Evolutionary conservation across 2,113 vertebrate genomes (phyloP).

Genomic region (Phasianus colchicus): DNA sequence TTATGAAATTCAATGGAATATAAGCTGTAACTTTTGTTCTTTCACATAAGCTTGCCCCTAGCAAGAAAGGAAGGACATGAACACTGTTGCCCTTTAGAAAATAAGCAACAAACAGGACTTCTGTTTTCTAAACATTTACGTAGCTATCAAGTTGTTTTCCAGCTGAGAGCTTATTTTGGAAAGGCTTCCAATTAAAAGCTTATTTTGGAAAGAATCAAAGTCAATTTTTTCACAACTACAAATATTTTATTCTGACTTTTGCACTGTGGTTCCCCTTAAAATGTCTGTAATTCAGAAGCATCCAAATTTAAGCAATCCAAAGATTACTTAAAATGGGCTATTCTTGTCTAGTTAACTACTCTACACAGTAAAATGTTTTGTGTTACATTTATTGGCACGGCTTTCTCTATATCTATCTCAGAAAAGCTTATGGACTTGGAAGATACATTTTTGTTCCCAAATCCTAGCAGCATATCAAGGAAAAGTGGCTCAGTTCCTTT

Average conservation of each 20-base stretch:
- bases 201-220: neutral
- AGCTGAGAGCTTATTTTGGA: neutral
- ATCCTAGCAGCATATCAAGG: neutral
- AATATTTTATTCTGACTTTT: neutral
- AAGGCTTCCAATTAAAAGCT: neutral
- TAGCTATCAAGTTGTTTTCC: neutral
- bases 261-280: neutral
- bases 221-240: neutral
- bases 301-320: neutral
- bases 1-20: slow-evolving; percentile 20
- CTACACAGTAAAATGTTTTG: too few species aligned
- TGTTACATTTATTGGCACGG: neutral
- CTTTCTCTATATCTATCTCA: neutral
- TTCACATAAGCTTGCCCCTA: neutral
- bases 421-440: neutral
- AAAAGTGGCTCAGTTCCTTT: neutral
- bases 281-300: neutral
- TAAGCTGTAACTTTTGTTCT: neutral
- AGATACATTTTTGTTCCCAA: neutral
- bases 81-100: neutral
- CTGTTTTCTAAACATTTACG: neutral
- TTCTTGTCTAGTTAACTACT: neutral
- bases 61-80: neutral
- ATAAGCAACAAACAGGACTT: neutral
- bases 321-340: too few species aligned